Conservation (phyloP, 2,888 invertebrate genomes). For the Hetaerina titia region DNA sequence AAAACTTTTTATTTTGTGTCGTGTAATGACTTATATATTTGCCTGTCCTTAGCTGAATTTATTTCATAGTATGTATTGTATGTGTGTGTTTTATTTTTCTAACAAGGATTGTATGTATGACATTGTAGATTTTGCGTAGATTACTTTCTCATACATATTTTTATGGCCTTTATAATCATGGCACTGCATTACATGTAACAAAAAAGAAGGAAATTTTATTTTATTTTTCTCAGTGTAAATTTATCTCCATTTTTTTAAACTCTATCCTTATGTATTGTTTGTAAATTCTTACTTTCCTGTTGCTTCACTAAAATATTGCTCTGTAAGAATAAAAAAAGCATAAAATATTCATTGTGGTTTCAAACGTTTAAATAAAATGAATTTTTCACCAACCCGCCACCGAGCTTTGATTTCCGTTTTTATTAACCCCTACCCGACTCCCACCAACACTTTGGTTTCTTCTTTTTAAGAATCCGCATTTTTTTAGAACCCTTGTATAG, state of each 20-base stretch:
- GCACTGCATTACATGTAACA: conserved; percentile 15
- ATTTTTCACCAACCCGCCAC: background rate
- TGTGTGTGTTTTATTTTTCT: background rate
- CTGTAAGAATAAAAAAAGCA: conserved; percentile 5
- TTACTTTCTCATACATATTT: conserved; percentile 4
- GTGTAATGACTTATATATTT: background rate
- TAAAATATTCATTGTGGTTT: conserved; percentile 14
- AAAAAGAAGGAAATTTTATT: conserved; percentile 27
- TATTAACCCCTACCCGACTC: background rate
- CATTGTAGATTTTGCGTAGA: background rate
- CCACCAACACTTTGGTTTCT: background rate
- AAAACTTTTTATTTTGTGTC: background rate
- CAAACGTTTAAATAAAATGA: conserved; percentile 47
- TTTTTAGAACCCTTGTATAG: background rate
- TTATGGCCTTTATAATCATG: background rate
- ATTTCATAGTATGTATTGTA: background rate
- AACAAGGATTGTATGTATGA: background rate
- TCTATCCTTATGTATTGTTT: background rate
- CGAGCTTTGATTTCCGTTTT: background rate
- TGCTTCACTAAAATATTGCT: background rate
- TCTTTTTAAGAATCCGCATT: background rate
- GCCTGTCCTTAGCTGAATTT: background rate
- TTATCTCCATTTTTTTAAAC: background rate
- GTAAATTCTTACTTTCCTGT: conserved; percentile 44
- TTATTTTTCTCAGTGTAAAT: background rate